Evolutionary conservation across 2,113 vertebrate species (phyloP).

Genomic region (Pagrus major): DNA sequence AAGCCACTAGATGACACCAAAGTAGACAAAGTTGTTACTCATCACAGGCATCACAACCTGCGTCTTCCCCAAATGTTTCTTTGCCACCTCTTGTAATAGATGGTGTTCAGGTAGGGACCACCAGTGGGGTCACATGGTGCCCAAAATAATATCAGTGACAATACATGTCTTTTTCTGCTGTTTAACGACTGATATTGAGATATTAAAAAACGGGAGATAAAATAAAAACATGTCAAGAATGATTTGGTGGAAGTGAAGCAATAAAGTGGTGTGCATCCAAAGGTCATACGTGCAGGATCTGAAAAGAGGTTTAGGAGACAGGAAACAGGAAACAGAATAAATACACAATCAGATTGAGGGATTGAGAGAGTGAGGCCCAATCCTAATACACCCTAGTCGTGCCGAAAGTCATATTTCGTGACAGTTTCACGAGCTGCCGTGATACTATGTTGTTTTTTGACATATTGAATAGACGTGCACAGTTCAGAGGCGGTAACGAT

Average conservation of each 20-base stretch:
- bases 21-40: constrained; percentile 13
- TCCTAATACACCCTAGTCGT: too few species aligned
- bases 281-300: neutral
- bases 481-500: neutral
- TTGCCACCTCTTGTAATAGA: neutral
- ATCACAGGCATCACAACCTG: neutral
- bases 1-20: constrained; percentile 61
- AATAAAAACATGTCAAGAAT: neutral
- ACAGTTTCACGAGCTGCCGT: too few species aligned
- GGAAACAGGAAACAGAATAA: neutral
- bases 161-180: neutral
- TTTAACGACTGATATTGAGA: neutral
- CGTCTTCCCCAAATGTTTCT: neutral
- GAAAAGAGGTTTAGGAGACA: neutral
- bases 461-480: neutral
- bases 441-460: too few species aligned
- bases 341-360: neutral
- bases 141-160: neutral
- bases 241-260: neutral
- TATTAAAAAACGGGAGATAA: neutral
- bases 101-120: neutral
- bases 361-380: too few species aligned
- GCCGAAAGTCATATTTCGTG: too few species aligned
- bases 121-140: neutral
- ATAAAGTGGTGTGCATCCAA: neutral